Evolutionary conservation across 2,113 vertebrate genomes (phyloP), one percentile per base, ranked within the genome.

Genomic region (Lasiurus borealis): DNA sequence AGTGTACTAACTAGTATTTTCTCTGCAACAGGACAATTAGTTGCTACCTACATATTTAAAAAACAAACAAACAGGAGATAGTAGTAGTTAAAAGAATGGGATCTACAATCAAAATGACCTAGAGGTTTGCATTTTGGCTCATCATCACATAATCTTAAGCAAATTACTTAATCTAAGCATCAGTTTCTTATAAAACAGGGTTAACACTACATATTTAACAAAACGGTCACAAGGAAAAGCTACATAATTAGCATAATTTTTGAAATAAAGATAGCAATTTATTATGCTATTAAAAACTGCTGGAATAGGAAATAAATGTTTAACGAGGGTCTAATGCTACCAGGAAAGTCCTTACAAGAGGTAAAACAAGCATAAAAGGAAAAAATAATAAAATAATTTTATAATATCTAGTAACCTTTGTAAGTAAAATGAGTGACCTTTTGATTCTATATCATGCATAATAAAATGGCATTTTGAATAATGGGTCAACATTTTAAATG

Each of bases 401-500:
- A 85, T 66, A 14, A 31, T 69, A 78, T 69, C 68, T 85, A 85
- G 29, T 87, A 93, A 85, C 66, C n/a, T 95, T 76, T 85, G 18
- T 52, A 94, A 93, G 52, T 76, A 18, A 95, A 97, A 23, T 54
- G 93, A 83, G 12, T 66, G 52, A 72, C 46, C 44, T 91, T 92
- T 81, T 90, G 64, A 92, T 83, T 95, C 25, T 86, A 2, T 84
- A 87, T 64, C 85, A 88, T 75, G 6, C 27, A 62, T 57, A 71
- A 13, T 29, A 85, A 96, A 94, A 83, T 76, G 46, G 72, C 83
- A 92, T 85, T 94, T 95, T 88, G 13, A 88, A 97, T 95, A 96
- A 95, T 95, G 72, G 84, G 97, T 97, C 95, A 97, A 85, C 72
- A 91, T 82, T 66, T 85, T 95, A 96, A 96, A 97, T 93, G 75